Conservation (phyloP, 1,140 invertebrate species). For the Drosophila tropicalis region DNA sequence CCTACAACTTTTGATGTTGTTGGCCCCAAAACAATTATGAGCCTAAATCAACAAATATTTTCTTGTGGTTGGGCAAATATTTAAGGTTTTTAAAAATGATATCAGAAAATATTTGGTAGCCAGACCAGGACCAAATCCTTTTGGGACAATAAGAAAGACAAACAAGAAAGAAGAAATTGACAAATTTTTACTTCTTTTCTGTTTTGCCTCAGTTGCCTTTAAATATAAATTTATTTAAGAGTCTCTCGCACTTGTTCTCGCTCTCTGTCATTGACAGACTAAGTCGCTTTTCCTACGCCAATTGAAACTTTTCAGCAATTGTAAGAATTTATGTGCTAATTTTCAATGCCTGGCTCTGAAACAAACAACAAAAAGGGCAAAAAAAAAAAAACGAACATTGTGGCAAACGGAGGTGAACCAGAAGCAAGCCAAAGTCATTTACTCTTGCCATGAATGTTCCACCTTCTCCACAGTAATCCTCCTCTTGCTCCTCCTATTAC, state of each 20-base stretch:
- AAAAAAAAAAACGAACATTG: slow-evolving; percentile 1
- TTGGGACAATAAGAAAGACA: slow-evolving; percentile 10
- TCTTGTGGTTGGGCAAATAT: slow-evolving; percentile 11
- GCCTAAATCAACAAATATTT: slow-evolving; percentile 20
- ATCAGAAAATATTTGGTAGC: slow-evolving; percentile 1
- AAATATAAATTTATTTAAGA: slow-evolving; percentile 1
- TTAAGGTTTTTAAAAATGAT: slow-evolving; percentile 14
- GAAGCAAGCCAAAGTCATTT: neutral
- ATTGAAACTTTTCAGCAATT: slow-evolving; percentile 10
- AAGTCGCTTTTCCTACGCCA: neutral
- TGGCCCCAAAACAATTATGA: slow-evolving; percentile 13
- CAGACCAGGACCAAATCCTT: neutral
- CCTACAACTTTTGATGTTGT: neutral
- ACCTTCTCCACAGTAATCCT: neutral
- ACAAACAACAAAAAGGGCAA: slow-evolving; percentile 9
- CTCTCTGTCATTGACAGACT: slow-evolving; percentile 5
- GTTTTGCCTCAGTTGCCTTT: neutral
- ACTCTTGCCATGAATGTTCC: neutral
- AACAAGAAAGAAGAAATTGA: neutral
- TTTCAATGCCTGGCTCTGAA: slow-evolving; percentile 15
- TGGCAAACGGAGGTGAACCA: slow-evolving; percentile 22
- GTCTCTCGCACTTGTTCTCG: neutral
- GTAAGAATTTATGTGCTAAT: slow-evolving; percentile 21
- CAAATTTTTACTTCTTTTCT: neutral
- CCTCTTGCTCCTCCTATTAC: neutral